phyloP scores from a whole-genome alignment of 2,113 vertebrate species.

The Taurulus bubalis region DNA sequence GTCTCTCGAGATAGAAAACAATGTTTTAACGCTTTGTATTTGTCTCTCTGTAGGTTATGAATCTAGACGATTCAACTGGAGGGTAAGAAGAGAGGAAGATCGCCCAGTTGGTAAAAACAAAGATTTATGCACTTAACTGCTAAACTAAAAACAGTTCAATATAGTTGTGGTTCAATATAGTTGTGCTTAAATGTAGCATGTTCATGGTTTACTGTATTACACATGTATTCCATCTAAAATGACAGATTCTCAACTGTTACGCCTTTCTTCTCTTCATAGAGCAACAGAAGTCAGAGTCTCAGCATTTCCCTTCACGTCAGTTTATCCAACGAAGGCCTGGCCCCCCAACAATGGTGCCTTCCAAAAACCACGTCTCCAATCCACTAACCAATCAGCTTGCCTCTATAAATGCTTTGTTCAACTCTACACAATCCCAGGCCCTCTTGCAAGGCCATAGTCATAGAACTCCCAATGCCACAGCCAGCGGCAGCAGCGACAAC shows the following conservation, averaged over 20 bases:
- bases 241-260: neutral
- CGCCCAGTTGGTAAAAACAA: conserved; percentile 72
- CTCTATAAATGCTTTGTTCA: conserved; percentile 78
- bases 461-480: conserved; percentile 51
- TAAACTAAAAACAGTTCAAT: neutral
- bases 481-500: conserved; percentile 55
- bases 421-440: conserved; percentile 73
- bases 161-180: neutral
- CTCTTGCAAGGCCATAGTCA: conserved; percentile 76
- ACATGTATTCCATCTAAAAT: neutral
- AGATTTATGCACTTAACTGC: neutral
- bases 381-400: conserved; percentile 74
- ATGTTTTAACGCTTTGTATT: conserved; percentile 15
- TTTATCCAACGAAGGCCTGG: conserved; percentile 77
- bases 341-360: conserved; percentile 65
- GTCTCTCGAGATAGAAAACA: neutral
- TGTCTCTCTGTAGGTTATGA: conserved; percentile 75
- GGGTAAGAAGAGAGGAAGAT: conserved; percentile 79
- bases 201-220: neutral
- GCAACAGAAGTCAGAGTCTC: conserved; percentile 77
- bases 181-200: neutral
- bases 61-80: conserved; percentile 83
- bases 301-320: conserved; percentile 74
- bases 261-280: conserved; percentile 62
- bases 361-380: conserved; percentile 74